These are phyloP conservation scores for Mimumesa dahlbomi DNA, from an alignment of 2,888 invertebrate species.

Conservation along the genomic window DNA sequence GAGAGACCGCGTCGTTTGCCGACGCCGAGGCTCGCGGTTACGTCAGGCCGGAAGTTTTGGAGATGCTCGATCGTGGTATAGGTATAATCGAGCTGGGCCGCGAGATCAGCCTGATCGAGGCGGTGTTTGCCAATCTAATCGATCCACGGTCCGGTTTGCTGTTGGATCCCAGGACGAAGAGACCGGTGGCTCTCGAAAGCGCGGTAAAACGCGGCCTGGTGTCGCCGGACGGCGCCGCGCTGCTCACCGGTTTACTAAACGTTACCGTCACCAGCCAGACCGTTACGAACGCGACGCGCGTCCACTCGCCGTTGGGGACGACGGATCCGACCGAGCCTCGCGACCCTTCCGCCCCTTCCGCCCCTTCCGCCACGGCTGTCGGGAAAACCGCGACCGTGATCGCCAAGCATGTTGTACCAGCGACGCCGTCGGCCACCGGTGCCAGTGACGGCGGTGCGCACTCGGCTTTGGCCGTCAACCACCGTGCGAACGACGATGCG, in stretches of 20 bases:
- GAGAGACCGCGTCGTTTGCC: conserved; percentile 88
- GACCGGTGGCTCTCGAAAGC: conserved; percentile 89
- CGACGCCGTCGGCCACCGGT: too few species aligned
- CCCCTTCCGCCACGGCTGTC: conserved; percentile 49
- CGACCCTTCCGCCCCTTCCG: neutral
- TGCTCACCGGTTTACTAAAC: conserved; percentile 91
- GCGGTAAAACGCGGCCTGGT: conserved; percentile 93
- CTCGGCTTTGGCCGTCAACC: neutral
- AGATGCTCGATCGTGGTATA: conserved; percentile 91
- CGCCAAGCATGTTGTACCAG: conserved; percentile 60
- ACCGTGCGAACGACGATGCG: neutral
- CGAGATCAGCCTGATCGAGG: conserved; percentile 92
- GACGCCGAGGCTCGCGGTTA: conserved; percentile 90
- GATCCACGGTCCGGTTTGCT: conserved; percentile 94
- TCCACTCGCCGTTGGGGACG: too few species aligned
- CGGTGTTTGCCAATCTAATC: conserved; percentile 91
- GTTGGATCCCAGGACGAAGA: conserved; percentile 87
- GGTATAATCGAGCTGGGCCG: conserved; percentile 89
- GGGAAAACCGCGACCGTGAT: conserved; percentile 74
- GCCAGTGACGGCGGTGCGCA: neutral
- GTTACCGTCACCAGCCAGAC: conserved; percentile 94
- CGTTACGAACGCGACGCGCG: too few species aligned
- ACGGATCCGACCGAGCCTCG: neutral
- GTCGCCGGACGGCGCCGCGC: conserved; percentile 92
- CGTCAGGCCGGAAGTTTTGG: conserved; percentile 91